These are phyloP conservation scores for Triplophysa dalaica DNA, from an alignment of 2,113 vertebrate species.

Conservation along the genomic window DNA sequence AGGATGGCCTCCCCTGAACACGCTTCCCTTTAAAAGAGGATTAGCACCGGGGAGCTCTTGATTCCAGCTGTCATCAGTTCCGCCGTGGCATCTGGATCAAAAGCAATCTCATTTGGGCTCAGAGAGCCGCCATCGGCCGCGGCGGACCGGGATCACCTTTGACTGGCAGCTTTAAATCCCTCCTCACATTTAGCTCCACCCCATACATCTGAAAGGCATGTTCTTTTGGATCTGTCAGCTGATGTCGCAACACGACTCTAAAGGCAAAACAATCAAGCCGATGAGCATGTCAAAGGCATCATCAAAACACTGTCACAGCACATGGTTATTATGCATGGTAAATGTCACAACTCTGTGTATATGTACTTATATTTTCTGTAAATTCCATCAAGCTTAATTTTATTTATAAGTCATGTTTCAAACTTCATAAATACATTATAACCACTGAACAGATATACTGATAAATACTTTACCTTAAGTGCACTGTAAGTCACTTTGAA, in stretches of 20 bases:
- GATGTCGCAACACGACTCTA: not conserved
- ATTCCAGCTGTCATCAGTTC: conserved; percentile 37
- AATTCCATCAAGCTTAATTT: no score
- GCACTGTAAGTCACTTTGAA: no score
- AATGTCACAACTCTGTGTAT: no score
- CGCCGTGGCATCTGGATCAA: conserved; percentile 36
- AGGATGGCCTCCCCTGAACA: conserved; percentile 48
- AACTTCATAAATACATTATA: no score
- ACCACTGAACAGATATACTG: no score
- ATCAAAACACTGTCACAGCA: no score
- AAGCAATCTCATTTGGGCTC: conserved; percentile 24
- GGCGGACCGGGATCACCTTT: conserved; percentile 17
- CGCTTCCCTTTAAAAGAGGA: conserved; percentile 34
- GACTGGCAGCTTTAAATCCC: conserved; percentile 25
- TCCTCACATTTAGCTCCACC: conserved; percentile 21
- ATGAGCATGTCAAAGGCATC: not conserved
- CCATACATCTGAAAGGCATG: not conserved
- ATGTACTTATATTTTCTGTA: no score
- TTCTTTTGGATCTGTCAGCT: not conserved
- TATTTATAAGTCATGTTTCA: no score
- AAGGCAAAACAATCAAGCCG: not conserved
- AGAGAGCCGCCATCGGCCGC: not conserved
- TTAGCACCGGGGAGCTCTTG: conserved; percentile 43
- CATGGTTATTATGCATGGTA: no score
- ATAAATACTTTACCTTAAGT: no score